A percentile compares a stretch with the other conserved stretches of the same genome.
Conservation (phyloP, 1,140 invertebrate genomes). For the Pachyrhynchus sulphureomaculatus region DNA sequence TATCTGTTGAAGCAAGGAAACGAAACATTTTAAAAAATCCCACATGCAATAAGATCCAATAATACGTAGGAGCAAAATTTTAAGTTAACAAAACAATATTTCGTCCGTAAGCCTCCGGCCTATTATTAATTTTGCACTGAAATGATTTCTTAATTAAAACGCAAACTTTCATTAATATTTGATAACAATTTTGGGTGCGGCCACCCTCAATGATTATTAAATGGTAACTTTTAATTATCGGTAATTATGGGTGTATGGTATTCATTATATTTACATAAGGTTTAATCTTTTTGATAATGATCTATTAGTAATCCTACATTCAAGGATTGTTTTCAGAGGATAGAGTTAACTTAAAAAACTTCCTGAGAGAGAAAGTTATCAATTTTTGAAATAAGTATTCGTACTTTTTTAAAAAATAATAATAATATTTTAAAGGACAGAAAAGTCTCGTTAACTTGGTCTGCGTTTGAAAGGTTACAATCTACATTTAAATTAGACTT, state of each 20-base stretch:
- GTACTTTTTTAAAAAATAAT: too few species aligned
- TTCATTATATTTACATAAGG: slow-evolving; percentile 5
- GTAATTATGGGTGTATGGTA: background rate
- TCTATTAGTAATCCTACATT: background rate
- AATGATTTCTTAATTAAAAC: slow-evolving; percentile 15
- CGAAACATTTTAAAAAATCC: too few species aligned
- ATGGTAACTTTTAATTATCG: slow-evolving; percentile 1
- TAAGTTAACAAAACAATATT: background rate
- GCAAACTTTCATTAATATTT: slow-evolving; percentile 5
- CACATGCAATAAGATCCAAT: too few species aligned
- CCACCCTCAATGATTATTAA: background rate
- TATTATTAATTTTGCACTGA: slow-evolving; percentile 12
- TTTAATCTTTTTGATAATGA: background rate
- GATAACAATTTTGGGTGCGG: slow-evolving; percentile 8
- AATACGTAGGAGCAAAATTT: too few species aligned
- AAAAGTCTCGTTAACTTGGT: too few species aligned
- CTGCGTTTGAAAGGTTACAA: too few species aligned
- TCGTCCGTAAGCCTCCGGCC: background rate
- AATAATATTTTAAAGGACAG: too few species aligned
- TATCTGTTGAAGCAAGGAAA: too few species aligned
- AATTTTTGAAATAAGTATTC: too few species aligned
- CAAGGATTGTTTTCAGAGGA: background rate
- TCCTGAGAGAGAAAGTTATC: too few species aligned
- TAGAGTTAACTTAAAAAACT: background rate
- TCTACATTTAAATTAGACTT: too few species aligned